Evolutionary conservation across 2,888 invertebrate genomes (phyloP), one percentile per base, ranked within the genome.

Genomic region (Plusia festucae): DNA sequence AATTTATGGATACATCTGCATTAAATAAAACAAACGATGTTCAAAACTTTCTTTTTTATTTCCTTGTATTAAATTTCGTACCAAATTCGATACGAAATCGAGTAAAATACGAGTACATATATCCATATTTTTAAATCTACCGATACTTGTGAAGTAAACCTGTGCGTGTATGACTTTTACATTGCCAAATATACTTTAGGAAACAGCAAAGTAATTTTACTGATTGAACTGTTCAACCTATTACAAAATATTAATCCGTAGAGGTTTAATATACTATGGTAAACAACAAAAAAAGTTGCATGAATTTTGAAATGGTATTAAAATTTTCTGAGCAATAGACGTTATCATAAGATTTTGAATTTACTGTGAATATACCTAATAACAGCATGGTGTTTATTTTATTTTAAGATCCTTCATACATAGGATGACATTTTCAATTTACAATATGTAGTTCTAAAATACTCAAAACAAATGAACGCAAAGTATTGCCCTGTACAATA

Each of bases 31-130:
- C 34, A 34, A 40, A 40, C n/a, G 13, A 6, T 40, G n/a, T 40
- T 40, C 40, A 40, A n/a, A 40, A 40, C 40, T 40, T 40, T 40
- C 40, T 40, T 40, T 40, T 40, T 40, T 40, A 40, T 40, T n/a
- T 40, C 40, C 7, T n/a, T 40, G 40, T 40, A 40, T 40, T n/a
- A n/a, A 5, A 40, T 40, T 40, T 40, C n/a, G 40, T 5, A n/a
- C 40, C 34, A 34, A 15, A n/a, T 6, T n/a, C 15, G 15, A 40
- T 40, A 15, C 34, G 40, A 40, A n/a, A 40, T n/a, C 40, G n/a
- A 40, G 40, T 40, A 40, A 40, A n/a, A 40, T 40, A n/a, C 5
- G 2, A 24, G 2, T n/a, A n/a, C n/a, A n/a, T n/a, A n/a, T 40
- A 40, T 40, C n/a, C 40, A 40, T n/a, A 40, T 40, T 2, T 30